Conservation (phyloP, 2,113 vertebrate species). For the Phodopus roborovskii region DNA sequence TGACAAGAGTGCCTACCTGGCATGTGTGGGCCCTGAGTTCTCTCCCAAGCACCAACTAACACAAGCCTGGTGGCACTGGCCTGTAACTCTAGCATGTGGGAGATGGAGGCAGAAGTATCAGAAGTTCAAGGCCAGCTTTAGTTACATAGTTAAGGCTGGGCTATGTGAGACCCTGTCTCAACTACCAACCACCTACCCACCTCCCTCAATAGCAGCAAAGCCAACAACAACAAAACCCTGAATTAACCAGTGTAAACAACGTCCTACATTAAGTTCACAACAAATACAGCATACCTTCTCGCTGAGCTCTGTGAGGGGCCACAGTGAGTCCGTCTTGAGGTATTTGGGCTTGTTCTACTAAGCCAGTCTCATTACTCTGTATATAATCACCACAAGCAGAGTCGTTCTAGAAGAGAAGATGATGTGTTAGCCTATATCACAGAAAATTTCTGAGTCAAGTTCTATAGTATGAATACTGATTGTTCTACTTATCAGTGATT, state of each 20-base stretch:
- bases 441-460: neutral
- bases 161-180: neutral
- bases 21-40: neutral
- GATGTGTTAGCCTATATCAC: neutral
- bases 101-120: neutral
- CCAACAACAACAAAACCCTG: neutral
- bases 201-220: neutral
- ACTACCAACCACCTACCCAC: neutral
- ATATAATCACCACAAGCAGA: constrained; percentile 82
- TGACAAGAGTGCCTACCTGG: neutral
- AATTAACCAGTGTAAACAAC: neutral
- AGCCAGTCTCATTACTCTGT: constrained; percentile 81
- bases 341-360: constrained; percentile 81
- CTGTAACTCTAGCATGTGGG: neutral
- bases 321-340: constrained; percentile 84
- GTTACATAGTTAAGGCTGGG: neutral
- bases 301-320: constrained; percentile 85
- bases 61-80: neutral
- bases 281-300: constrained; percentile 84
- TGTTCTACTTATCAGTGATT: neutral
- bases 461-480: neutral
- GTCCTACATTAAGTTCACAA: neutral
- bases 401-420: constrained; percentile 81
- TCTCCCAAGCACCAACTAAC: neutral
- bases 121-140: neutral